Evolutionary conservation across 1,140 invertebrate species (phyloP), one percentile per base, ranked within the genome.

Genomic region (Leptopilina clavipes): DNA sequence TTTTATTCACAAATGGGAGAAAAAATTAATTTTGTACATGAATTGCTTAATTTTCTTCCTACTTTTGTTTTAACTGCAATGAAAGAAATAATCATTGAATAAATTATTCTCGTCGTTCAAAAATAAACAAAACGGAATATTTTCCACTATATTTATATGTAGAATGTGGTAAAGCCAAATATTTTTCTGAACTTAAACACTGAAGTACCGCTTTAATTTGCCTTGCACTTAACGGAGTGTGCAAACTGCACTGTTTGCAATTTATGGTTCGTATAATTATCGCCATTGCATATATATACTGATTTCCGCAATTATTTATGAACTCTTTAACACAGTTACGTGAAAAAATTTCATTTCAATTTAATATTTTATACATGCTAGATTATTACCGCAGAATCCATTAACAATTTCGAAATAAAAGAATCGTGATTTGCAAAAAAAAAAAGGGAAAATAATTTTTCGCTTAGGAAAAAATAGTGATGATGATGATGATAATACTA

Each of bases 221-320:
- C 22, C 12, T 31, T 37, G 59, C 25, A 65, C 59, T 65, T 31
- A 65, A 65, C 59, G 25, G 59, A 65, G 59, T 65, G 59, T 31
- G 22, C 19, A 65, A 65, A 65, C 56, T 65, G 59, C 59, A 65
- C 59, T 65, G 22, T 65, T 65, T 65, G 59, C 19, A 37, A 65
- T 65, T 65, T 65, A 65, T n/a, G 59, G 25, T 31, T 65, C 22
- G 59, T 31, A 65, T 65, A 65, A 65, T 65, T 37, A 65, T 65
- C 59, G 59, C 19, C 22, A 25, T 65, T 65, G 12, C 22, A 31
- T 37, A 65, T 31, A 31, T 31, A 31, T 31, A 31, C 59, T 65
- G 59, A 65, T 65, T 65, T 65, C 22, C 12, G 25, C 59, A 8
- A 65, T 65, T 25, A 25, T 65, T 14, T n/a, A n/a, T 31, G 12